Conservation (phyloP, 1,140 invertebrate species). For the Hylaeus volcanicus region DNA sequence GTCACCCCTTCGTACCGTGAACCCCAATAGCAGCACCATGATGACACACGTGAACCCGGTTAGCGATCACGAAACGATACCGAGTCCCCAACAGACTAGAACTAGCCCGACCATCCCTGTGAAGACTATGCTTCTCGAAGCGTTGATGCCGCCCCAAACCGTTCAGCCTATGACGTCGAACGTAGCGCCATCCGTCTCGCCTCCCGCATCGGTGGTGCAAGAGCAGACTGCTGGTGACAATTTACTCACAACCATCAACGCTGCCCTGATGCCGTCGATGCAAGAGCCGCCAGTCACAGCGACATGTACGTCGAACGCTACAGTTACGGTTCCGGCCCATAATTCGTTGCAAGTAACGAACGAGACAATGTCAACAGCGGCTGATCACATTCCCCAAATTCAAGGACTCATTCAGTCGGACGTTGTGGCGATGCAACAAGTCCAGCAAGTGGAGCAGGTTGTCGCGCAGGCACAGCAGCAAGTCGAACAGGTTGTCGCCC, state of each 20-base stretch:
- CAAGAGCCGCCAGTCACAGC: constrained; percentile 82
- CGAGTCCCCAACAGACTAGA: constrained; percentile 70
- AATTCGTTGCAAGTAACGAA: constrained; percentile 69
- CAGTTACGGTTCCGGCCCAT: constrained; percentile 63
- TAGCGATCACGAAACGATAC: constrained; percentile 68
- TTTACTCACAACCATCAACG: constrained; percentile 78
- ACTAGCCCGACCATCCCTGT: constrained; percentile 77
- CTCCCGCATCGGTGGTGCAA: constrained; percentile 66
- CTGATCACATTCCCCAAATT: constrained; percentile 68
- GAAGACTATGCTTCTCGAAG: constrained; percentile 80
- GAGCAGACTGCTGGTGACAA: constrained; percentile 79
- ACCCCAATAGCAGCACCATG: constrained; percentile 71
- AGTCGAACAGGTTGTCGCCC: constrained; percentile 78
- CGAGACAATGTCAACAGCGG: constrained; percentile 65
- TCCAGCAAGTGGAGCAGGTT: constrained; percentile 77
- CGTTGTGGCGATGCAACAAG: constrained; percentile 74
- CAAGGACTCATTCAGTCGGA: constrained; percentile 70
- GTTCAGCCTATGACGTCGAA: constrained; percentile 32
- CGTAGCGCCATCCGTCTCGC: constrained; percentile 47
- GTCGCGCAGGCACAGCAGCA: constrained; percentile 77
- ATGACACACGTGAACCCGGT: constrained; percentile 69
- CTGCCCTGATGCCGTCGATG: constrained; percentile 77
- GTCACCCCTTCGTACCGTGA: constrained; percentile 67
- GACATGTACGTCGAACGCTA: constrained; percentile 55
- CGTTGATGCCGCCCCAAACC: constrained; percentile 76